Evolutionary conservation across 2,888 invertebrate species (phyloP), one percentile per base, ranked within the genome.

Genomic region (Blera fallax): DNA sequence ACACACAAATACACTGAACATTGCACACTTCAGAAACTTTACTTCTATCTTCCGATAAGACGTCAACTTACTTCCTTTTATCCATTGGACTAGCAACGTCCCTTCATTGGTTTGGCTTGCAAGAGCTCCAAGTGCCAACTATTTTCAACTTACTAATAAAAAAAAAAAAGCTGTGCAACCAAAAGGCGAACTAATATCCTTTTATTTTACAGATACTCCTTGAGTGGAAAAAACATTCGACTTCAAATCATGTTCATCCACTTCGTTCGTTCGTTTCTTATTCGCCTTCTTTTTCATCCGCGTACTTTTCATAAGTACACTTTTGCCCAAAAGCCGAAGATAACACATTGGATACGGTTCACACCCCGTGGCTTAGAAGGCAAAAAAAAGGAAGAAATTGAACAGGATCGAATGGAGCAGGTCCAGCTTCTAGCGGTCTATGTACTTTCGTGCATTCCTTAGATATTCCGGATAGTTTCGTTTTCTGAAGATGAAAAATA

Each of bases 171-270:
- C 45, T 34, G n/a, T n/a, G 8, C 56, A 52, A 60, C 60, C 8
- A 54, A 74, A 74, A 45, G 67, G 18, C 62, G 37, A 69, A 80
- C 67, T 69, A 74, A 81, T 74, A 54, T 80, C 60, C 50, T 72
- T 72, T 73, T 72, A 73, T 73, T 80, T 60, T 40, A 58, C 40
- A 56, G 56, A 54, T 32, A 69, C 24, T 50, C 69, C 45, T 60
- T 77, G 37, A 29, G 24, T 43, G 54, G 16, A 50, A 48, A 79
- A 56, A 65, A 67, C 21, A 43, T 52, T 52, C 72, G 37, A 65
- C 72, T 80, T 65, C 73, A 80, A 80, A 80, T 80, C 79, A 80
- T 80, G 72, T 73, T 50, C 73, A 60, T 65, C 56, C 50, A 60
- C 34, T 79, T 58, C 37, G 7, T 14, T 21, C n/a, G n/a, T n/a